Evolutionary conservation across 2,797 vertebrate species (phyloP).

Genomic region (Halcyon badia): DNA sequence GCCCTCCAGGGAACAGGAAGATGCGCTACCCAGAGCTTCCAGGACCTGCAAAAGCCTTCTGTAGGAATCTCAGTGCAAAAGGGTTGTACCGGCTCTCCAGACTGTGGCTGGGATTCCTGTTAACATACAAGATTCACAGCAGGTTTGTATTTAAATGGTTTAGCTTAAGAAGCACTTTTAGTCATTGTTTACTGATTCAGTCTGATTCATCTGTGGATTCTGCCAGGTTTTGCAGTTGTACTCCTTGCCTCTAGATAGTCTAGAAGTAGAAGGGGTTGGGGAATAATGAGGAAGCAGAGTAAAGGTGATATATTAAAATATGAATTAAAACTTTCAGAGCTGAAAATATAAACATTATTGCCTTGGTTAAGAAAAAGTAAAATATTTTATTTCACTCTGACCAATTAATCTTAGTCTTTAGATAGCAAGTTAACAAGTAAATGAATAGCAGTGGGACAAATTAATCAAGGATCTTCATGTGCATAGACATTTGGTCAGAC

Average conservation of each 20-base stretch:
- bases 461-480: background rate
- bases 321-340: background rate
- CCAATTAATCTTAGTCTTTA: background rate
- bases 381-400: background rate
- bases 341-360: background rate
- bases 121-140: background rate
- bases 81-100: background rate
- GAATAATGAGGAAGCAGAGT: background rate
- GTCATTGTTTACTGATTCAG: slow-evolving; percentile 32
- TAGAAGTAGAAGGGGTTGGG: background rate
- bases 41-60: background rate
- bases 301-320: background rate
- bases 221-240: slow-evolving; percentile 12
- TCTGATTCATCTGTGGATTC: slow-evolving; percentile 44
- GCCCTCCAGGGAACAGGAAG: background rate
- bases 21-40: background rate
- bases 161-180: background rate
- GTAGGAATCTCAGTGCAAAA: background rate
- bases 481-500: background rate
- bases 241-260: background rate
- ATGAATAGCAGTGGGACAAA: background rate
- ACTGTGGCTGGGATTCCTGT: background rate
- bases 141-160: background rate
- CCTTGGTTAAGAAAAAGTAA: background rate
- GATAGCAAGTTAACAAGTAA: background rate